Conservation (phyloP, 92 coral and sea anemone species). For the Montipora capitata region DNA sequence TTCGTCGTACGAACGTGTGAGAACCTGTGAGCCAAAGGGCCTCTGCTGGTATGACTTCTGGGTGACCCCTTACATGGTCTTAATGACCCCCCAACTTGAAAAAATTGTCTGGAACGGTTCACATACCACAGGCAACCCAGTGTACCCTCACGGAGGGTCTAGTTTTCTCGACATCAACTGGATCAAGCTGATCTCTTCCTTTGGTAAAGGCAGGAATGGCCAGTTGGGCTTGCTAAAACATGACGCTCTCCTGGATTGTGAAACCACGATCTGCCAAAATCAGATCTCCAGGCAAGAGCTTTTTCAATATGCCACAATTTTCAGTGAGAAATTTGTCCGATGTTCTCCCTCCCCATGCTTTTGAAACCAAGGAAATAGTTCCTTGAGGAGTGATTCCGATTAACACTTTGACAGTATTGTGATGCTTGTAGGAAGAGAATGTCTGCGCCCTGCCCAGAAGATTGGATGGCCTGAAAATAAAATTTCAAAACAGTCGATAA, state of each 20-base stretch:
- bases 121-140: too few relatives aligned
- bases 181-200: constrained; percentile 37
- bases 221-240: constrained; percentile 21
- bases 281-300: background rate
- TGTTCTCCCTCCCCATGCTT: constrained; percentile 22
- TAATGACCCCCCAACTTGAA: too few relatives aligned
- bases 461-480: background rate
- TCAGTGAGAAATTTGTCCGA: constrained; percentile 13
- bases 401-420: constrained; percentile 23
- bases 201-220: constrained; percentile 44
- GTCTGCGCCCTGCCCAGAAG: constrained; percentile 12
- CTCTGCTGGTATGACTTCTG: too few relatives aligned
- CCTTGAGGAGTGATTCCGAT: constrained; percentile 52
- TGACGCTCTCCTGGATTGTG: background rate
- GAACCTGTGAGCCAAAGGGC: too few relatives aligned
- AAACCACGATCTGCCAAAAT: constrained; percentile 16
- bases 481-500: constrained; percentile 9
- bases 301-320: constrained; percentile 1
- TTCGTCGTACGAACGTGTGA: too few relatives aligned
- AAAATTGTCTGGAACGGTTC: too few relatives aligned
- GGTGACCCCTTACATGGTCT: too few relatives aligned
- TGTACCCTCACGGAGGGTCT: too few relatives aligned
- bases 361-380: constrained; percentile 13
- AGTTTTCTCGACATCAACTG: constrained; percentile 33
- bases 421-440: constrained; percentile 29